Conservation (phyloP, 2,113 vertebrate species). For the Accipiter virgatus region DNA sequence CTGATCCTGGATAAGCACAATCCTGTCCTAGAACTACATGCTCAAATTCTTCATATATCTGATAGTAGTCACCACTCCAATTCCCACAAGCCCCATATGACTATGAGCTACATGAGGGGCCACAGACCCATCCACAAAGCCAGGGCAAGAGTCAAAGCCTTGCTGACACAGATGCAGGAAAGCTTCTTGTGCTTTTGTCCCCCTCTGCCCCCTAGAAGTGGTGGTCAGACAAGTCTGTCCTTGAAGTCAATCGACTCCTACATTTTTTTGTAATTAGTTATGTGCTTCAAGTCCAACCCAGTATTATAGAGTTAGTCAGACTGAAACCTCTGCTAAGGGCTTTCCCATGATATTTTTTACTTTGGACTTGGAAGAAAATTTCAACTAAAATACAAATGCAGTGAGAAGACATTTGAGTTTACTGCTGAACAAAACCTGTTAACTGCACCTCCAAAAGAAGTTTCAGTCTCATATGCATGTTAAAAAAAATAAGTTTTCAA, state of each 20-base stretch:
- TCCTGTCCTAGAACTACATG: neutral
- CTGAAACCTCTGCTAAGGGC: neutral
- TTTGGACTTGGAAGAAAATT: neutral
- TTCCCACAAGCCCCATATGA: neutral
- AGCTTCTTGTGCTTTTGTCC: neutral
- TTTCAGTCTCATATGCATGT: neutral
- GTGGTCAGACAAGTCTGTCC: neutral
- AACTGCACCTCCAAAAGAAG: neutral
- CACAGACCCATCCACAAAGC: neutral
- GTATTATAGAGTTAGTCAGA: neutral
- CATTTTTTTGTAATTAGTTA: neutral
- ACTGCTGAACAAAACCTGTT: neutral
- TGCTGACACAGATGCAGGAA: neutral
- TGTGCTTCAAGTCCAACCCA: neutral
- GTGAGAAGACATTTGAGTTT: neutral
- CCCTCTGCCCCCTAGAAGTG: neutral
- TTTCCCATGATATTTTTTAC: neutral
- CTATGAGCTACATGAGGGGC: neutral
- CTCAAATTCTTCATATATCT: neutral
- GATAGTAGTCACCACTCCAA: rapidly evolving
- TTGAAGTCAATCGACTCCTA: neutral
- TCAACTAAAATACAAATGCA: neutral
- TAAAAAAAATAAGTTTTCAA: neutral
- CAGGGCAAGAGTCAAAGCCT: neutral
- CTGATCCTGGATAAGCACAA: neutral